These are phyloP conservation scores for Pectinophora gossypiella DNA, from an alignment of 1,140 invertebrate genomes.

Conservation along the genomic window DNA sequence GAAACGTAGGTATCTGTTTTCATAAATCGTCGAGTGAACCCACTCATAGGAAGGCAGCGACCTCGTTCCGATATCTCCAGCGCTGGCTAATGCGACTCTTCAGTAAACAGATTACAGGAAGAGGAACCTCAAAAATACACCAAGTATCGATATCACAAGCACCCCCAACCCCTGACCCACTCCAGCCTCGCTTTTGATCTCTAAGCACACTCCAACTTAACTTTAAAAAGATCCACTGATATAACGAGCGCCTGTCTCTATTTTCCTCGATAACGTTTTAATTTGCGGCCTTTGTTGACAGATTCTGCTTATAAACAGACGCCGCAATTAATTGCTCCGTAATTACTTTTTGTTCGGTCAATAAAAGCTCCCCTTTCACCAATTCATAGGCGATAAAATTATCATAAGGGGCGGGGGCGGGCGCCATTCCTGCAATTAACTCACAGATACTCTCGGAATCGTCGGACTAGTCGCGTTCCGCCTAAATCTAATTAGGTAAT, in stretches of 20 bases:
- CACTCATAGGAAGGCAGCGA: no score
- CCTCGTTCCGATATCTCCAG: neutral
- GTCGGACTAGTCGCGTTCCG: constrained; percentile 1
- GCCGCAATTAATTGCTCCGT: neutral
- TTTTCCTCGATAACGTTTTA: neutral
- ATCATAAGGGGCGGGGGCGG: constrained; percentile 1
- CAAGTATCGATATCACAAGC: constrained; percentile 4
- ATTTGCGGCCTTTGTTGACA: constrained; percentile 1
- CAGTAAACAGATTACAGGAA: constrained; percentile 4
- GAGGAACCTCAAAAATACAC: constrained; percentile 2
- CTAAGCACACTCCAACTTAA: neutral
- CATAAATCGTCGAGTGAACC: no score
- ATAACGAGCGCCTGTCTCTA: neutral
- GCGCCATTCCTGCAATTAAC: constrained; percentile 4
- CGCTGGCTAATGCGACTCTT: neutral
- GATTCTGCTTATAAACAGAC: neutral
- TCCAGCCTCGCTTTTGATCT: neutral
- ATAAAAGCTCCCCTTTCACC: neutral
- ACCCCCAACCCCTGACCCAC: neutral
- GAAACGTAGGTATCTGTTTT: no score
- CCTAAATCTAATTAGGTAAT: constrained; percentile 34
- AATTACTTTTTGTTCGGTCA: constrained; percentile 2
- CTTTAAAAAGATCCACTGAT: neutral
- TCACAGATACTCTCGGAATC: neutral
- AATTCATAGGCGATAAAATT: constrained; percentile 7